Base-by-base conservation (phyloP, 2,113 vertebrate species). In the Stegostoma tigrinum region DNA sequence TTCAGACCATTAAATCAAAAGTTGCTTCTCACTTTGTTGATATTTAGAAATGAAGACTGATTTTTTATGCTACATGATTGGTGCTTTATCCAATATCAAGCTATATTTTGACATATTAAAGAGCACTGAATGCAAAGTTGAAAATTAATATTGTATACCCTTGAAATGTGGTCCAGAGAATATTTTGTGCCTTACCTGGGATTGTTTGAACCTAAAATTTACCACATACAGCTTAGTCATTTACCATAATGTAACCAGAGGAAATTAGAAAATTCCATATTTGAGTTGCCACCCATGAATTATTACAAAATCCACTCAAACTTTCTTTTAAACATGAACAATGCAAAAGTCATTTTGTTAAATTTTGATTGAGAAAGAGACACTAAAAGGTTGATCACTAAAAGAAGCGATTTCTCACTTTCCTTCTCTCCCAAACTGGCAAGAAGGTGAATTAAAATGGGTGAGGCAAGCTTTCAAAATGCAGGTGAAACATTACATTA, bases 241-340 rank as follows among this genome's bases (percentile, higher is more conserved):
- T 75, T 52, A 27, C 72, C 27, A 95, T 27, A 48, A 95, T 72
- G 30, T 48, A 95, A 95, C 93, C 67, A 95, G 45, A 48, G 38
- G 70, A 95, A 14, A 42, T 95, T 95, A 70, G 42, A 95, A 72
- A 15, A 72, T 95, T 95, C 30, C 19, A 93, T 93, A 93, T 93
- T 93, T 93, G 89, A 38, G n/a, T 38, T 21, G 27, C 34, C 87
- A 90, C 19, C 12, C 45, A 42, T 95, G 72, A 52, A 75, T 68
- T 10, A 94, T 34, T 6, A 95, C 27, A 10, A 72, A 72, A 52
- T 15, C 66, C 21, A 45, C 27, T 72, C 27, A 70, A 72, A 12
- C 68, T 48, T 95, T 95, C 72, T 5, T 95, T 48, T 6, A 48
- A 70, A 95, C n/a, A 14, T 95, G 34, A 95, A 95, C 72, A 1